Conservation (phyloP, 2,113 vertebrate genomes). For the Apus apus region DNA sequence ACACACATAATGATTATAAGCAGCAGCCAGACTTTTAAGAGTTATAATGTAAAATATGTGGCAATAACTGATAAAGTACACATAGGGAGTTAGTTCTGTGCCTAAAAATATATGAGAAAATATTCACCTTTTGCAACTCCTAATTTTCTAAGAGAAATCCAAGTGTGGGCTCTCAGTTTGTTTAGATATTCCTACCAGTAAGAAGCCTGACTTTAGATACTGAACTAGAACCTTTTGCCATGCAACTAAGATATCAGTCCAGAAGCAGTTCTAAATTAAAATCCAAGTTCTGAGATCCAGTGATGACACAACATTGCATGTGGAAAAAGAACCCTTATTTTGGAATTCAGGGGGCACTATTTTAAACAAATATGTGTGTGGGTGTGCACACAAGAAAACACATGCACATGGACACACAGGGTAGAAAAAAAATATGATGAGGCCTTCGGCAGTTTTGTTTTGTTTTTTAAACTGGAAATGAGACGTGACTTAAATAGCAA, state of each 20-base stretch:
- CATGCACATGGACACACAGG: neutral
- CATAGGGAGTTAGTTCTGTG: neutral
- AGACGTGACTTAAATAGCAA: conserved; percentile 56
- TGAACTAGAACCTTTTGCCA: neutral
- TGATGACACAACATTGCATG: rapidly evolving
- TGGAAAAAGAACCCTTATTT: neutral
- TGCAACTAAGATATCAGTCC: neutral
- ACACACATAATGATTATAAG: neutral
- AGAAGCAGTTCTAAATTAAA: neutral
- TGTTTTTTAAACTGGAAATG: conserved; percentile 46
- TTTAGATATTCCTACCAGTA: neutral
- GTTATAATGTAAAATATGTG: neutral
- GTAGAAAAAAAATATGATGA: neutral
- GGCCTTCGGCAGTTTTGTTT: neutral
- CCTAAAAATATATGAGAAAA: neutral
- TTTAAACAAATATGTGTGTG: neutral
- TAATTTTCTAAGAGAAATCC: neutral
- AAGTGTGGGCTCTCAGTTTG: neutral
- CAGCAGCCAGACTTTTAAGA: neutral
- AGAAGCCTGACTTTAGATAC: neutral
- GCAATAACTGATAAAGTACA: neutral
- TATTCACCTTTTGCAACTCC: neutral
- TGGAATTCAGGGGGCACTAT: neutral
- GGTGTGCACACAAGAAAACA: neutral
- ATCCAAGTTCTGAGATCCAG: neutral